Evolutionary conservation across 2,113 vertebrate species (phyloP), one percentile per base, ranked within the genome.

Genomic region (Antechinus flavipes): DNA sequence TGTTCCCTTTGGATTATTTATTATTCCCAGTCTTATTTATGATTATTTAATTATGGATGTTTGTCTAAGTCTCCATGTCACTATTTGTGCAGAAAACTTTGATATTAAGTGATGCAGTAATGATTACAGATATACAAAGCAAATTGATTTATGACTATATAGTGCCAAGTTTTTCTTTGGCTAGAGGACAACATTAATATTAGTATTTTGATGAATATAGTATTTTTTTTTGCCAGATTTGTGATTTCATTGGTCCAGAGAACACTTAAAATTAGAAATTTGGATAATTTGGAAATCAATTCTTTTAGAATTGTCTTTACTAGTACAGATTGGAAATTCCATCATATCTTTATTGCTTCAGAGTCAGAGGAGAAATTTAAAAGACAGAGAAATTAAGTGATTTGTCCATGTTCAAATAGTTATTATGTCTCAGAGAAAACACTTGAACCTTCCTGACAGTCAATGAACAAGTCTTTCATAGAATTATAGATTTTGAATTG

Each of bases 1-100:
- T 46, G 91, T 54, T 96, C 68, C 95, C 96, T 93, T 90, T 96
- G 94, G 92, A 93, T 96, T 97, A 97, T 93, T 96, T 97, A 94
- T 91, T 94, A 91, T 95, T 96, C 92, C 91, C 84, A 92, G 61
- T 22, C 24, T 92, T 58, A 54, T 90, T 30, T 27, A 68, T 91
- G 96, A 93, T 47, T 96, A 54, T 96, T 93, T 95, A 91, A 93
- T 92, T 96, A 91, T n/a, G 42, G 90, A 95, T 90, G 23, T 54
- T 94, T 92, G 42, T 91, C 90, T 94, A 97, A 90, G 52, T 95
- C 92, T 96, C 50, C 25, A 92, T 30, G 58, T 91, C 94, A 90
- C 90, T 91, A 94, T 49, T 92, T 91, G 92, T 93, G 54, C 94
- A 95, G 90, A 91, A 96, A 93, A 89, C 27, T 91, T 90, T 92